Conservation (phyloP, 2,113 vertebrate species). For the Eudorcas thomsonii region DNA sequence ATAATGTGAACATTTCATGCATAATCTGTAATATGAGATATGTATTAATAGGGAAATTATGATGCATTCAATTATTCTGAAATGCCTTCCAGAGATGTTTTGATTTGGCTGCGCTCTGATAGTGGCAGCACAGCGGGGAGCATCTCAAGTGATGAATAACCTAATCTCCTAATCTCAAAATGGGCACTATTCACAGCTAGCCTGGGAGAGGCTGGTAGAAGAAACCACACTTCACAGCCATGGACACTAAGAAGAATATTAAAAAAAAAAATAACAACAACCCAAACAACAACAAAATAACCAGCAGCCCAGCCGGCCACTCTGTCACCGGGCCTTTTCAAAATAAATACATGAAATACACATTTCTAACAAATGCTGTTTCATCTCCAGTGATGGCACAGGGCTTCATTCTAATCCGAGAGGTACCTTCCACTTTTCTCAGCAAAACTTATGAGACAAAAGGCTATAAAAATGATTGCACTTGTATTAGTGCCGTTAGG, state of each 20-base stretch:
- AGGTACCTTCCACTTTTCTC: conserved; percentile 61
- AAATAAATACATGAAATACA: conserved; percentile 79
- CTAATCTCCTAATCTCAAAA: conserved; percentile 99
- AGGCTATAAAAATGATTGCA: conserved; percentile 74
- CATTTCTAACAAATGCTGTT: conserved; percentile 24
- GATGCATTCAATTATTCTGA: conserved; percentile 97
- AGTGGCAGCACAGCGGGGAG: conserved; percentile 89
- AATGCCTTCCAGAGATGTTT: conserved; percentile 98
- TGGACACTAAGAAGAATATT: conserved; percentile 68
- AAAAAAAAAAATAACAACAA: conserved; percentile 50
- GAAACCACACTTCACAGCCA: conserved; percentile 78
- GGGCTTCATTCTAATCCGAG: conserved; percentile 68
- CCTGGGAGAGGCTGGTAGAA: conserved; percentile 86
- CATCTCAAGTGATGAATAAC: conserved; percentile 95
- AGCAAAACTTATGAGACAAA: conserved; percentile 80
- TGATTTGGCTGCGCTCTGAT: conserved; percentile 92
- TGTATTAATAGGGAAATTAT: conserved; percentile 99
- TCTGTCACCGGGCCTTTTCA: conserved; percentile 64
- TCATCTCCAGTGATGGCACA: conserved; percentile 48
- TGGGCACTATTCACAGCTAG: conserved; percentile 88
- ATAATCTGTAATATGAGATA: conserved; percentile 95
- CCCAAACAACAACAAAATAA: not conserved
- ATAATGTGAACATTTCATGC: conserved; percentile 95
- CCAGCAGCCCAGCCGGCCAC: not conserved
- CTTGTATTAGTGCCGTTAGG: conserved; percentile 61